Evolutionary conservation across 2,113 vertebrate genomes (phyloP).

Genomic region (Paedocypris sp.): DNA sequence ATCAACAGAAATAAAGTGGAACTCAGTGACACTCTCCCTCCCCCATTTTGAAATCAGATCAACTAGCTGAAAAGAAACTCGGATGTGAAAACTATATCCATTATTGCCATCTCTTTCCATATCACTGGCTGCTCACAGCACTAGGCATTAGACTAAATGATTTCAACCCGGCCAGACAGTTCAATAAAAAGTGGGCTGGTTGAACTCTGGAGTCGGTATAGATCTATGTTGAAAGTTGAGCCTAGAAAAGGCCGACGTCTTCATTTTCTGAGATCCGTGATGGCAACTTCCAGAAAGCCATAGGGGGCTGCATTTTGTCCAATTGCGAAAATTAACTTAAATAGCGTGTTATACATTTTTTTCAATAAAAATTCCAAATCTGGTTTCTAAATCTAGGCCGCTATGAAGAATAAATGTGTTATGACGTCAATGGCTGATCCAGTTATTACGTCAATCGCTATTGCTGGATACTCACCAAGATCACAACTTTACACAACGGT

Average conservation of each 20-base stretch:
- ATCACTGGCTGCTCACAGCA: not conserved
- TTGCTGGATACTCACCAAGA: too few species aligned
- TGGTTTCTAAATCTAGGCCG: too few species aligned
- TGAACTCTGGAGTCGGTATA: not conserved
- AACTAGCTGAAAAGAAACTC: not conserved
- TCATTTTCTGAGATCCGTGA: too few species aligned
- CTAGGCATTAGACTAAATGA: conserved; percentile 9
- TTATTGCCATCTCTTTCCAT: conserved; percentile 17
- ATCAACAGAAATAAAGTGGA: not conserved
- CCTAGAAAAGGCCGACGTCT: not conserved
- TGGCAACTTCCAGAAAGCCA: too few species aligned
- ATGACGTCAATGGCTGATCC: too few species aligned
- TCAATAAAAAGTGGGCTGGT: conserved; percentile 10
- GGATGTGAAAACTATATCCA: not conserved
- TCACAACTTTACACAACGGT: too few species aligned
- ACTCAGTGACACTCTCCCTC: not conserved
- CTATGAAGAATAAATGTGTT: too few species aligned
- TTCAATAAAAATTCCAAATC: too few species aligned
- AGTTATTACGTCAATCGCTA: too few species aligned
- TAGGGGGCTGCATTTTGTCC: not conserved
- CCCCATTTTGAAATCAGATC: not conserved
- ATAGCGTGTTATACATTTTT: too few species aligned
- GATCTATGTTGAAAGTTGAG: not conserved
- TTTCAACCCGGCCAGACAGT: not conserved
- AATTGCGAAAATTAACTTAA: too few species aligned